Percentiles rank a stretch among this genome's conserved stretches.
Evolutionary conservation across 2,888 invertebrate genomes (phyloP).

Genomic region (Volucella inanis): DNA sequence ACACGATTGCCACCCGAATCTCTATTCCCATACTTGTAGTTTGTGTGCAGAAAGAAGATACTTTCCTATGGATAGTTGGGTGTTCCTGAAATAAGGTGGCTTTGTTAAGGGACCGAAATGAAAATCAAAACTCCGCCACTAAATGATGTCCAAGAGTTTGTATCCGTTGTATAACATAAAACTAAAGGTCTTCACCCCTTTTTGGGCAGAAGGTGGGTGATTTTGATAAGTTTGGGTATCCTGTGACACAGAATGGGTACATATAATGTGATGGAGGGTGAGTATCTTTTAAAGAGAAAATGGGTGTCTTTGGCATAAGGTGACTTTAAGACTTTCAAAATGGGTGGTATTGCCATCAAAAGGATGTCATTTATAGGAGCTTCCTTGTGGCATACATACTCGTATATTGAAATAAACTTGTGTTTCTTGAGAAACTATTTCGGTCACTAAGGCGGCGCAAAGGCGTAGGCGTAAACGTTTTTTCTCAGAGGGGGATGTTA

Average conservation of each 20-base stretch:
- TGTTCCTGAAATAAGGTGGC: neutral
- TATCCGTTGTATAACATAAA: neutral
- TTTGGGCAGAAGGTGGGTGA: neutral
- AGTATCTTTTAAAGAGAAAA: too few relatives aligned
- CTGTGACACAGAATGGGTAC: too few relatives aligned
- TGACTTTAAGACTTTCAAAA: too few relatives aligned
- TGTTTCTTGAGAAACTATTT: slow-evolving; percentile 29
- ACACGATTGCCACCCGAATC: neutral
- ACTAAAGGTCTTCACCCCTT: too few relatives aligned
- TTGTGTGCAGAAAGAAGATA: neutral
- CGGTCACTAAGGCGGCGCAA: slow-evolving; percentile 48
- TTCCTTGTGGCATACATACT: neutral
- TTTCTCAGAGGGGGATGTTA: neutral
- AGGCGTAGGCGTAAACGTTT: slow-evolving; percentile 19
- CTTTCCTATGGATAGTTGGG: too few relatives aligned
- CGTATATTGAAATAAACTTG: neutral
- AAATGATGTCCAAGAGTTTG: neutral
- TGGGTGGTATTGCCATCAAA: neutral
- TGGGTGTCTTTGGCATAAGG: too few relatives aligned
- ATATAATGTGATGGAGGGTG: too few relatives aligned
- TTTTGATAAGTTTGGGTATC: too few relatives aligned
- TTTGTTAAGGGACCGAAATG: neutral
- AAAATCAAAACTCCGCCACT: slow-evolving; percentile 7
- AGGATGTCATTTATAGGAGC: slow-evolving; percentile 26
- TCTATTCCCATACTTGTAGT: neutral